phyloP scores from a whole-genome alignment of 2,888 invertebrate genomes.

The Drosophila rellima region DNA sequence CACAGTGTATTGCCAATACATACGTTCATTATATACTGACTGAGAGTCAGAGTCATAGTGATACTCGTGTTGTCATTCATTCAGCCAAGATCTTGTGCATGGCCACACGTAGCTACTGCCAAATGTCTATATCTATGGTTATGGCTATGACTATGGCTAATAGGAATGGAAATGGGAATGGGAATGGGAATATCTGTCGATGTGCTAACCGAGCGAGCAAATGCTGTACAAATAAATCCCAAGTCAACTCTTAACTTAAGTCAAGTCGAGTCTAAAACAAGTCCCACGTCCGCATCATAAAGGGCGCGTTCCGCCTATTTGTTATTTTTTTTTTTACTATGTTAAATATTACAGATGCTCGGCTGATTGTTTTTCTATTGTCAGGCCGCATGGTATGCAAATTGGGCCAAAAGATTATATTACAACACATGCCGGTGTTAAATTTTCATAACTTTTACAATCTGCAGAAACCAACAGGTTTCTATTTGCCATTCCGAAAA shows the following conservation, averaged over 20 bases:
- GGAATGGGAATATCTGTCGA: conserved; percentile 35
- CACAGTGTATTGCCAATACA: conserved; percentile 29
- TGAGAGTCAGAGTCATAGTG: conserved; percentile 1
- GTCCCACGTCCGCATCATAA: conserved; percentile 45
- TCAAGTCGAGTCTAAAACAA: conserved; percentile 15
- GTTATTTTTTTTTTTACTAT: conserved; percentile 6
- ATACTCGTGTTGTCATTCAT: conserved; percentile 55
- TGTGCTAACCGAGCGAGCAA: conserved; percentile 46
- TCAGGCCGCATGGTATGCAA: conserved; percentile 40
- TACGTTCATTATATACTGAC: conserved; percentile 8
- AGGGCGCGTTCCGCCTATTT: conserved; percentile 47
- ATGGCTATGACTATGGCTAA: conserved; percentile 12
- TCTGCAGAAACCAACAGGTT: conserved; percentile 15
- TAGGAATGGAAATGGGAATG: conserved; percentile 42
- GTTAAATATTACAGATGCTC: conserved; percentile 16
- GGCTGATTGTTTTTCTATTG: conserved; percentile 2
- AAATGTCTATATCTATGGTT: conserved; percentile 10
- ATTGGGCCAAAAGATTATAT: conserved; percentile 25
- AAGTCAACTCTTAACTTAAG: conserved; percentile 15
- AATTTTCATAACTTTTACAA: conserved; percentile 13
- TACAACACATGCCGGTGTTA: conserved; percentile 16
- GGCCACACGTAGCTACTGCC: conserved; percentile 64
- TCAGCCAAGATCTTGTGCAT: conserved; percentile 66
- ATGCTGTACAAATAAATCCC: conserved; percentile 56
- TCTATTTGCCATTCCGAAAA: conserved; percentile 4